Evolutionary conservation across 2,797 vertebrate genomes (phyloP).

Genomic region (Potorous gilbertii): DNA sequence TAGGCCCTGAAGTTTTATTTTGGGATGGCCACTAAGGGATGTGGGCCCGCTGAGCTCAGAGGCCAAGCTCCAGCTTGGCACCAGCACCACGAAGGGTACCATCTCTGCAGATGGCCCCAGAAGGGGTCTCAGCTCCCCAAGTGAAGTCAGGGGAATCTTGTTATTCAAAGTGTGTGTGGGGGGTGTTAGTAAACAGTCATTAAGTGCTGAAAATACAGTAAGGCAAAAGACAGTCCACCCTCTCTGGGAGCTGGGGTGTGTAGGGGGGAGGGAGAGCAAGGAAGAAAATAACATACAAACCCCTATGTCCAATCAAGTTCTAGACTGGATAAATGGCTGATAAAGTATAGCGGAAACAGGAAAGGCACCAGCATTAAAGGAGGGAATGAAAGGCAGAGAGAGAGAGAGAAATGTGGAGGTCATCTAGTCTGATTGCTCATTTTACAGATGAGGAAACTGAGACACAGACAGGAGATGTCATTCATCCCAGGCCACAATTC

Average conservation of each 20-base stretch:
- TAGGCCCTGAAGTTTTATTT: fast-evolving
- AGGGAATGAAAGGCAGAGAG: not conserved
- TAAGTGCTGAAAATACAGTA: not conserved
- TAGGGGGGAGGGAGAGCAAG: not conserved
- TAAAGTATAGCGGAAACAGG: not conserved
- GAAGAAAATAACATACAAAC: not conserved
- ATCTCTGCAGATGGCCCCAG: too few relatives aligned
- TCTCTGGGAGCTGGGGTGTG: not conserved
- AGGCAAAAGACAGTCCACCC: not conserved
- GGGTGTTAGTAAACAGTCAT: not conserved
- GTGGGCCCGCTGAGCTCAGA: too few relatives aligned
- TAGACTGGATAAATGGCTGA: too few relatives aligned
- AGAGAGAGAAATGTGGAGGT: not conserved
- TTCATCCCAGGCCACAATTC: too few relatives aligned
- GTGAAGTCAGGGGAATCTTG: not conserved
- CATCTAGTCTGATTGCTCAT: not conserved
- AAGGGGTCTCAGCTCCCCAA: not conserved
- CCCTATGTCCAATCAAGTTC: not conserved
- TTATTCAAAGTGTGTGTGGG: not conserved
- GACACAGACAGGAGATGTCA: too few relatives aligned
- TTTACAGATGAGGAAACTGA: not conserved
- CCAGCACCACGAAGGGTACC: too few relatives aligned
- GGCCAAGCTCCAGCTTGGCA: too few relatives aligned
- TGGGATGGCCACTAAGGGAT: not conserved
- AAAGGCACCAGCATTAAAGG: not conserved